Evolutionary conservation across 1,140 invertebrate species (phyloP).

Genomic region (Ceratina australensis): DNA sequence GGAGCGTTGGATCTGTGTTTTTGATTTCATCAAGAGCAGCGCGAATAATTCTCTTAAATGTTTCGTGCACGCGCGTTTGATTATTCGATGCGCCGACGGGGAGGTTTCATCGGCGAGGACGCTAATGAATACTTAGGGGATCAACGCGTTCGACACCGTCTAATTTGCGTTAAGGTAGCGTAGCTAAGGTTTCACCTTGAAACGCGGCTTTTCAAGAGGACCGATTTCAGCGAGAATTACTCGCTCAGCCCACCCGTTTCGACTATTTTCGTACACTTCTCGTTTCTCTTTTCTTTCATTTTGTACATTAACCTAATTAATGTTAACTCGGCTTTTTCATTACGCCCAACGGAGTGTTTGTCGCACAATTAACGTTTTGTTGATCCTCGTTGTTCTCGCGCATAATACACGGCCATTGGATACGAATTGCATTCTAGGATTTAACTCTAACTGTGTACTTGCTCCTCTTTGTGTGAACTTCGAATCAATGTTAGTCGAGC

Average conservation of each 20-base stretch:
- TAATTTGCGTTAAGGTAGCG: background rate
- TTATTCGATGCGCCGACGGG: background rate
- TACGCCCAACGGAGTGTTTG: background rate
- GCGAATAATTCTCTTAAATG: conserved; percentile 11
- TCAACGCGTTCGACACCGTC: background rate
- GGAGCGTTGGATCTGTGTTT: background rate
- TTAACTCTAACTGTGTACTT: background rate
- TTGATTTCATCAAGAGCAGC: background rate
- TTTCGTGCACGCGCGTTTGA: conserved; percentile 3
- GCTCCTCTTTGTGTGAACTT: background rate
- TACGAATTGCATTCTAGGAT: too few relatives aligned
- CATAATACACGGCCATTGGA: background rate
- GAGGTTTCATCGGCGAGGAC: background rate
- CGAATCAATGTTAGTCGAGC: background rate
- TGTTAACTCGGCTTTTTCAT: background rate
- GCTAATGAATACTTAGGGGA: conserved; percentile 19
- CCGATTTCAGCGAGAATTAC: conserved; percentile 5
- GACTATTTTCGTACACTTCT: background rate
- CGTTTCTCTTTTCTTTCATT: background rate
- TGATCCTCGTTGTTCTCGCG: background rate
- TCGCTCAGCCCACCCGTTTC: background rate
- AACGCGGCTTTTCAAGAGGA: background rate
- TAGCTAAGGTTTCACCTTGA: background rate
- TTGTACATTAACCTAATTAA: conserved; percentile 25
- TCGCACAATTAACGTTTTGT: too few relatives aligned